These are phyloP conservation scores for Artemia sp. DNA, from an alignment of 2,888 invertebrate genomes.

Conservation along the genomic window DNA sequence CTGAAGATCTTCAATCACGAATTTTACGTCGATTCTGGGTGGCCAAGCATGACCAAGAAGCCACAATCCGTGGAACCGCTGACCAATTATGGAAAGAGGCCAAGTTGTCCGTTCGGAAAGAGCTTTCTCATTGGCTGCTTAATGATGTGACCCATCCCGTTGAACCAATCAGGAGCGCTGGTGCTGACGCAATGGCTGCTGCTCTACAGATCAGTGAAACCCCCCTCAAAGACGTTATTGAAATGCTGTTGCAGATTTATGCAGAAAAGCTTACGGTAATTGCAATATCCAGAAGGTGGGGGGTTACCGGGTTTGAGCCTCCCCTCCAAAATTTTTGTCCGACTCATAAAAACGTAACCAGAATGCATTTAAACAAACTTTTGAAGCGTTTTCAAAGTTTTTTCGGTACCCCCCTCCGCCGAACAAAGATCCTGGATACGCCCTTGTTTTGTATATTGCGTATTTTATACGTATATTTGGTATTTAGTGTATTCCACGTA, in stretches of 20 bases:
- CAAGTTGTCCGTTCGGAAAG: slow-evolving; percentile 31
- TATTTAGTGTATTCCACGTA: no score
- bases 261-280: slow-evolving; percentile 51
- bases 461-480: not conserved
- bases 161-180: slow-evolving; percentile 62
- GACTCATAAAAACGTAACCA: no score
- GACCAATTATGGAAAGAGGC: slow-evolving; percentile 44
- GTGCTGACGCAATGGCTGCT: slow-evolving; percentile 57
- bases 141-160: slow-evolving; percentile 58
- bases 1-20: slow-evolving; percentile 42
- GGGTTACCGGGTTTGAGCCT: no score
- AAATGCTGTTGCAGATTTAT: slow-evolving; percentile 51
- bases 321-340: no score
- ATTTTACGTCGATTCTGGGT: slow-evolving; percentile 61
- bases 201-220: slow-evolving; percentile 41
- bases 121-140: slow-evolving; percentile 24
- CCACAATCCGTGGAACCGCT: slow-evolving; percentile 49
- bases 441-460: slow-evolving; percentile 19
- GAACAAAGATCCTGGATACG: not conserved
- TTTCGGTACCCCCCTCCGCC: not conserved
- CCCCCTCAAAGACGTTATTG: slow-evolving; percentile 41
- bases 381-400: no score
- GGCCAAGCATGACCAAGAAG: slow-evolving; percentile 58
- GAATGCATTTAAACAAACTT: no score
- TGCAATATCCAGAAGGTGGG: slow-evolving; percentile 17